Evolutionary conservation across 2,113 vertebrate genomes (phyloP), one percentile per base, ranked within the genome.

Genomic region (Acanthisitta chloris): DNA sequence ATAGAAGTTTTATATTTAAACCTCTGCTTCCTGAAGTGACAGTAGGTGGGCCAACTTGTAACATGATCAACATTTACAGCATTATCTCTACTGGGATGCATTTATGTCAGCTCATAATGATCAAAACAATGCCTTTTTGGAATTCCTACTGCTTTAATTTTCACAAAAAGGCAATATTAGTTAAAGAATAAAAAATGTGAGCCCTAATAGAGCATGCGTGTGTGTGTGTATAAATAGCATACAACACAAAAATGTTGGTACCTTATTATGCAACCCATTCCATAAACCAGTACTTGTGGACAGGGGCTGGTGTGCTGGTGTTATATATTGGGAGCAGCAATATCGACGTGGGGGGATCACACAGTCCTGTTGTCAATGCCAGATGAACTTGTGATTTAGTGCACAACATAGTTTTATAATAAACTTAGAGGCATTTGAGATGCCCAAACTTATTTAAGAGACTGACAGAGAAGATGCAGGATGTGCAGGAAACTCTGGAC

Each of bases 1-100:
- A 93, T 82, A 76, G 55, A 49, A 71, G 36, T 34, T 61, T 95
- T 86, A 88, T 95, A 90, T 93, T 93, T 94, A 97, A 94, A 81
- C 58, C n/a, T 80, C 33, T 87, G 66, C 57, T 91, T 96, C 80
- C 77, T 79, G 78, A 88, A 59, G 38, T 65, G 62, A 33, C 45
- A 81, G 95, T 81, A 96, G 82, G 91, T 94, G 91, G 74, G 67
- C 91, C 80, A 96, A 51, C 72, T 73, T 76, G 76, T 52, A 81
- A 92, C 73, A 69, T 85, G 67, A 96, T 88, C 88, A 91, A 19
- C 71, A 72, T 77, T 95, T 91, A 72, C 17, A 59, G 17, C 57
- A 86, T 94, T 94, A 85, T 96, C 88, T 90, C 83, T 81, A 62
- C 73, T 90, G 80, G 82, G 96, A 79, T 77, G 42, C 57, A 86